Evolutionary conservation across 2,888 invertebrate genomes (phyloP).

Genomic region (Melanargia galathea): DNA sequence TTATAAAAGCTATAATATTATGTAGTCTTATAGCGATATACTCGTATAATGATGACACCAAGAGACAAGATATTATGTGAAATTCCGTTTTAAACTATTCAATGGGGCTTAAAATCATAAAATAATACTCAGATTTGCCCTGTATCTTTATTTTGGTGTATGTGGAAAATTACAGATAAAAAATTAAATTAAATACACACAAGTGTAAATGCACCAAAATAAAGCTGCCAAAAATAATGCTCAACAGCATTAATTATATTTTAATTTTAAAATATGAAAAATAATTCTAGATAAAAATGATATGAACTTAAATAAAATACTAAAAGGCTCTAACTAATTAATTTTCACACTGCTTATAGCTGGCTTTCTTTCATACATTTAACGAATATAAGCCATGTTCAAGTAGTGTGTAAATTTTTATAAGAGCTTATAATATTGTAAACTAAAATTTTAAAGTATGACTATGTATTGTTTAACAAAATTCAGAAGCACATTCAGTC

Average conservation of each 20-base stretch:
- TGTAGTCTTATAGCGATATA: too few relatives aligned
- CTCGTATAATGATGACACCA: neutral
- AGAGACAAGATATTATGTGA: neutral
- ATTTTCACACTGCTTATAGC: too few relatives aligned
- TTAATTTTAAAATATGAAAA: slow-evolving; percentile 4
- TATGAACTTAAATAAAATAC: too few relatives aligned
- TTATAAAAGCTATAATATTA: too few relatives aligned
- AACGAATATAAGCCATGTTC: too few relatives aligned
- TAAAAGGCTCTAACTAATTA: too few relatives aligned
- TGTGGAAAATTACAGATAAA: neutral
- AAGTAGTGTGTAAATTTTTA: too few relatives aligned
- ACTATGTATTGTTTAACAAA: too few relatives aligned
- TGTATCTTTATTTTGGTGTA: slow-evolving; percentile 6
- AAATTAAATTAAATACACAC: neutral
- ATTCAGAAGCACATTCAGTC: slow-evolving; percentile 1
- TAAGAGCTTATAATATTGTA: too few relatives aligned
- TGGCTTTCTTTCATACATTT: too few relatives aligned
- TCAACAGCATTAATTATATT: slow-evolving; percentile 25
- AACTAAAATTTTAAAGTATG: too few relatives aligned
- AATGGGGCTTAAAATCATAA: neutral
- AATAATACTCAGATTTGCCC: neutral
- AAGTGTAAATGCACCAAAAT: slow-evolving; percentile 20
- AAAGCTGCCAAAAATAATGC: slow-evolving; percentile 31
- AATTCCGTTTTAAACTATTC: neutral
- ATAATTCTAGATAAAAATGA: neutral